Conservation (phyloP, 35 echinoderm and acorn worm species). For the Stichopus chloronotus region DNA sequence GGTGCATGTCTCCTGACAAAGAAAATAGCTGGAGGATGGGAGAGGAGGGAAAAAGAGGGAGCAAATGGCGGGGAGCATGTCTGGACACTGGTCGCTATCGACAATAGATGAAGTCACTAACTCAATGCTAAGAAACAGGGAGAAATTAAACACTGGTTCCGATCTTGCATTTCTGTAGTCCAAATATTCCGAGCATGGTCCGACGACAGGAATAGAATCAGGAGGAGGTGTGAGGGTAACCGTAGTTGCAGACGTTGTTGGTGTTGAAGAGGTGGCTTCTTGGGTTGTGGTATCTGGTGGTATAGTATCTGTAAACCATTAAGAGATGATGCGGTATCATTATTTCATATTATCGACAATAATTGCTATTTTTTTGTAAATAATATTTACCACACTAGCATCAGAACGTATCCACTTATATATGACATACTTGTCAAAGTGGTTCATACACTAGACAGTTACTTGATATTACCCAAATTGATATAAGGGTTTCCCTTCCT, state of each 20-base stretch:
- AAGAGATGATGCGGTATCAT: too few species aligned
- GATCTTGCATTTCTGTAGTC: neutral
- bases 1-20: neutral
- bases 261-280: neutral
- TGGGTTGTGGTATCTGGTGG: too few species aligned
- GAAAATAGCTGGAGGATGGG: neutral
- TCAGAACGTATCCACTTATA: too few species aligned
- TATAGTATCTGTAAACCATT: neutral
- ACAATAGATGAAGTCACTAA: neutral
- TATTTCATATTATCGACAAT: too few species aligned
- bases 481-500: too few species aligned
- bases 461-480: too few species aligned
- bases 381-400: too few species aligned
- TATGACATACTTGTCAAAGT: too few species aligned
- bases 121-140: neutral
- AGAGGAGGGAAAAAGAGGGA: slow-evolving; percentile 13
- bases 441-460: too few species aligned
- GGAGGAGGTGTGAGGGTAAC: neutral
- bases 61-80: neutral
- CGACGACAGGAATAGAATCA: neutral
- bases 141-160: neutral
- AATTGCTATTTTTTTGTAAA: too few species aligned
- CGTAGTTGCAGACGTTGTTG: neutral
- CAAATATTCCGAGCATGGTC: slow-evolving; percentile 21
- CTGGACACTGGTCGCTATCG: neutral